A percentile compares a stretch with the other conserved stretches of the same genome.
These are phyloP conservation scores for Lasiurus borealis DNA, from an alignment of 2,113 vertebrate species.

Conservation along the genomic window DNA sequence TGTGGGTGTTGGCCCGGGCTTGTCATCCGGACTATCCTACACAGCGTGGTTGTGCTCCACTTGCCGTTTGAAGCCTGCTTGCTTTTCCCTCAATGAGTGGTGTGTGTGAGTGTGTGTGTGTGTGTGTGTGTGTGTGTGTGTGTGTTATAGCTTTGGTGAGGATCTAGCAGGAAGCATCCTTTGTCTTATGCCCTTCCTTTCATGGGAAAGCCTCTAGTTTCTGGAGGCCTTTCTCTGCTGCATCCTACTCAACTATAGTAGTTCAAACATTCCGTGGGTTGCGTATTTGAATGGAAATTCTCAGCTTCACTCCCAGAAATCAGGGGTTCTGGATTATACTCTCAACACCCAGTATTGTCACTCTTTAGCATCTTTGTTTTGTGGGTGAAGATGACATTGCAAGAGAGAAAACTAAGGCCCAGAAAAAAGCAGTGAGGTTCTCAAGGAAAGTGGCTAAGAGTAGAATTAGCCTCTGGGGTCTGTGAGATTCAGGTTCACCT, in stretches of 20 bases:
- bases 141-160: neutral
- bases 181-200: neutral
- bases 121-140: no score
- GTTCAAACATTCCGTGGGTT: neutral
- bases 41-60: rapidly evolving
- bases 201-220: neutral
- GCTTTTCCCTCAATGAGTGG: neutral
- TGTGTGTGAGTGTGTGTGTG: no score
- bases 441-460: neutral
- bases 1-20: neutral
- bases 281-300: neutral
- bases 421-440: neutral
- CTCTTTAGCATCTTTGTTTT: neutral
- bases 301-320: neutral
- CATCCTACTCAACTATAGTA: neutral
- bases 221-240: neutral
- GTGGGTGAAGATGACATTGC: neutral
- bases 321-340: neutral
- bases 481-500: neutral
- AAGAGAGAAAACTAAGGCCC: neutral
- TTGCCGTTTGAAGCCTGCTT: neutral
- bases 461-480: neutral
- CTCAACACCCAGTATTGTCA: no score
- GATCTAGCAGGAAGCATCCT: rapidly evolving
- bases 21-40: no score